Base-by-base conservation (phyloP, 2,113 vertebrate species). In the Silurus glanis region DNA sequence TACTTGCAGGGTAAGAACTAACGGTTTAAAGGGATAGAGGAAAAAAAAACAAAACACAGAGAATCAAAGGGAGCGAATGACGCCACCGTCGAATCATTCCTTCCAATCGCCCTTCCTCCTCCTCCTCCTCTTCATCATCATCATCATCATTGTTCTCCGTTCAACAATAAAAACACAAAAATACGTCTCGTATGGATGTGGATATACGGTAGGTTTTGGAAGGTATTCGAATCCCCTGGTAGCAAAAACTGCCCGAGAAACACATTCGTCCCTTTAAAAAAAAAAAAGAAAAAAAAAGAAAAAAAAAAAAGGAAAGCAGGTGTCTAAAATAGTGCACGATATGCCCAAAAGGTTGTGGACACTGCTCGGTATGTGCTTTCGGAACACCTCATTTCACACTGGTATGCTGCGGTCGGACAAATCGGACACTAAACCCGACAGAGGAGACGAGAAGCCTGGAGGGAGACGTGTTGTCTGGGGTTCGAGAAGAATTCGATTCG, bases 21-120 rank as follows among this genome's bases (percentile, higher is more conserved):
- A n/a, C 16, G 2, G 19, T 62, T 61, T 21, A 12, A 9, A n/a
- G 4, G 13, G 23, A 56, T 55, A 9, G 12, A 1, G 17, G 45
- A 74, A 72, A 71, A 53, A 16, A 53, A 9, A 19, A 14, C 21
- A 61, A 75, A 17, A 56, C 51, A 69, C 59, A 78, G n/a, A 53
- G 51, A 59, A 45, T 8, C 25, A 0, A 19, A 59, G 78, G 92
- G 92, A 94, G 92, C 90, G 87, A 91, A 94, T 93, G 92, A 94
- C 21, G 91, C 91, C 53, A 25, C 82, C 72, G 92, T 93, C 84
- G 92, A 94, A 83, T 90, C 89, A 90, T 92, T 94, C 92, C 93
- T 91, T 89, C 87, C 45, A 55, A 72, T 59, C 84, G 55, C 21
- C 69, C 75, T 17, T 80, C 37, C 49, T 85, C 21, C 10, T 23